Conservation (phyloP, 2,113 vertebrate species). For the Isichthys henryi region DNA sequence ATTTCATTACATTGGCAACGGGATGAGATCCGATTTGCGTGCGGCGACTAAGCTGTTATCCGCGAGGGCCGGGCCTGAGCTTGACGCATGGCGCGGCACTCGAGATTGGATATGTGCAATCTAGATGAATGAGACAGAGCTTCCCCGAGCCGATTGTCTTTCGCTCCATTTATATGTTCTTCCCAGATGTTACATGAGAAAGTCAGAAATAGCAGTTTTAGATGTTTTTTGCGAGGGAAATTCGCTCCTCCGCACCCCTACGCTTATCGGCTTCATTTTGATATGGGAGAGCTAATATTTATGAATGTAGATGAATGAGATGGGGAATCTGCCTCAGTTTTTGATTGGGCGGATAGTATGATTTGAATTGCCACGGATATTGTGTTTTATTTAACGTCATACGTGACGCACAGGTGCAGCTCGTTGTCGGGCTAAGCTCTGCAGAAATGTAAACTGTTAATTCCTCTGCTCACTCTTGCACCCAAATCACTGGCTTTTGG, state of each 20-base stretch:
- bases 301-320: neutral
- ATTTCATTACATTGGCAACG: neutral
- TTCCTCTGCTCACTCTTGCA: constrained; percentile 39
- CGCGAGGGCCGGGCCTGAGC: neutral
- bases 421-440: constrained; percentile 36
- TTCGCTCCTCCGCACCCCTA: neutral
- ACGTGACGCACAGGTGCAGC: constrained; percentile 38
- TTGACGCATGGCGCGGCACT: neutral
- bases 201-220: neutral
- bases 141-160: constrained; percentile 5
- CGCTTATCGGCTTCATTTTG: neutral
- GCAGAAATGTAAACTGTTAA: constrained; percentile 35
- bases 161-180: constrained; percentile 14
- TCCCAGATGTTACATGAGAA: neutral
- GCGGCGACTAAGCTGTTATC: neutral
- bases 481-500: constrained; percentile 38
- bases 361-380: neutral
- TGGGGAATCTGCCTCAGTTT: neutral
- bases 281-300: neutral
- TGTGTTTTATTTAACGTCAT: constrained; percentile 22
- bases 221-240: neutral
- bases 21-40: constrained; percentile 2
- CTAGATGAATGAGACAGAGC: constrained; percentile 11
- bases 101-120: constrained; percentile 11
- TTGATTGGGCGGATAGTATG: neutral